Evolutionary conservation across 2,113 vertebrate species (phyloP), one percentile per base, ranked within the genome.

Genomic region (Oriolus oriolus): DNA sequence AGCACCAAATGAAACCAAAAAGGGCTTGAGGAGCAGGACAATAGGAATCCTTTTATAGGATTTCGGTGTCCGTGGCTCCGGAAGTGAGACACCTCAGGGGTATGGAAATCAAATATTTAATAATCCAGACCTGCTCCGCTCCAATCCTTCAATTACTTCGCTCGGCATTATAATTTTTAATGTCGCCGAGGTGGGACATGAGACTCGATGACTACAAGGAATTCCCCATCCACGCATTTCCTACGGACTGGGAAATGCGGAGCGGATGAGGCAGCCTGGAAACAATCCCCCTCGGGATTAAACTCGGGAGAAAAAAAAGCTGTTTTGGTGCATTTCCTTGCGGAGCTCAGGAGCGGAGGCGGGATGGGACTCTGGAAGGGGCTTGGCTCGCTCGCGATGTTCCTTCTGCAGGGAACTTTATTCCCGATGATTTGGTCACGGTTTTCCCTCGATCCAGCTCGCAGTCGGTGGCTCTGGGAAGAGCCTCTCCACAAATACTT

Each of bases 81-180:
- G 96, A 97, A 89, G 77, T 96, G 95, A 97, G 88, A 91, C 90
- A 96, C 92, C 84, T 91, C 83, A 96, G 59, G 87, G 89, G 84
- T 91, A 93, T 96, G 89, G 71, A 74, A 94, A 95, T 63, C 75
- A 21, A 90, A 61, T 73, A 68, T 96, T 81, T 80, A 96, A 89
- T 91, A 93, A 87, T 73, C 93, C 93, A 54, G 64, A 28, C 71
- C 35, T 61, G 84, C 86, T 90, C 75, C 13, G 11, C 93, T 76
- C 79, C 93, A 79, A 41, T 93, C 90, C 84, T 87, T 64, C 45
- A 96, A 96, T 96, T 93, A 89, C 54, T 84, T 5, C 0, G 7
- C 78, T 57, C 10, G 41, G 10, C 84, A 30, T 90, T 86, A 50
- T 91, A 75, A 94, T 79, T 89, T 88, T 87, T 78, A n/a, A 88